Evolutionary conservation across 2,888 invertebrate species (phyloP), one percentile per base, ranked within the genome.

Genomic region (Frankliniella intonsa): DNA sequence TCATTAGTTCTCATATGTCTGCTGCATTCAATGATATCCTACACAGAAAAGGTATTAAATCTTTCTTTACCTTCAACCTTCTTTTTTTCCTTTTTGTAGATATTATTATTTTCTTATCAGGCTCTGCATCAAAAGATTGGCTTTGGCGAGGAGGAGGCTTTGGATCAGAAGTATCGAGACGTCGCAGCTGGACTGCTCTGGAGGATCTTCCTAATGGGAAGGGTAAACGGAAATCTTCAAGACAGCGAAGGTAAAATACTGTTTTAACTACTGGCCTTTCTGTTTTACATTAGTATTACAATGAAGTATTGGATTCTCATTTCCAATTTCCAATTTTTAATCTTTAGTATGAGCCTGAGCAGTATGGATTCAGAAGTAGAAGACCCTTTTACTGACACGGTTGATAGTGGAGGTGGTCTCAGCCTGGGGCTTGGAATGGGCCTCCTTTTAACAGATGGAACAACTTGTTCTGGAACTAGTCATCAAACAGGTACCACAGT

Each of bases 311-410:
- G 22, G 38, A 38, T 49, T 82, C 19, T 81, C n/a, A 81, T 76
- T 83, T 82, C 14, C 80, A 83, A 82, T 83, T 82, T 82, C 22
- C 81, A 83, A 82, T 82, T 83, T 83, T 83, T 85, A 38, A 38
- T 38, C 2, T 38, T 38, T 85, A 93, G 93, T 87, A 92, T 93
- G 86, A 94, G 94, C 86, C 88, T 94, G 84, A 93, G 93, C 87
- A 93, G 93, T 87, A 92, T 96, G 90, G 96, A 96, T 87, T 96
- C 96, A 50, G 96, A 96, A 87, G 93, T 94, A 84, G 96, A 96
- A 86, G 92, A 92, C 86, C 86, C 87, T 49, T 87, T 91, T 90
- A 83, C 89, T 87, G 85, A 87, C 88, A 85, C 88, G 87, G 85
- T 89, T 88, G 85, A 89, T 87, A 85, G 89, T 88, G 69, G 69